Base-by-base conservation (phyloP, 2,888 invertebrate species). In the Brachypterus glaber region DNA sequence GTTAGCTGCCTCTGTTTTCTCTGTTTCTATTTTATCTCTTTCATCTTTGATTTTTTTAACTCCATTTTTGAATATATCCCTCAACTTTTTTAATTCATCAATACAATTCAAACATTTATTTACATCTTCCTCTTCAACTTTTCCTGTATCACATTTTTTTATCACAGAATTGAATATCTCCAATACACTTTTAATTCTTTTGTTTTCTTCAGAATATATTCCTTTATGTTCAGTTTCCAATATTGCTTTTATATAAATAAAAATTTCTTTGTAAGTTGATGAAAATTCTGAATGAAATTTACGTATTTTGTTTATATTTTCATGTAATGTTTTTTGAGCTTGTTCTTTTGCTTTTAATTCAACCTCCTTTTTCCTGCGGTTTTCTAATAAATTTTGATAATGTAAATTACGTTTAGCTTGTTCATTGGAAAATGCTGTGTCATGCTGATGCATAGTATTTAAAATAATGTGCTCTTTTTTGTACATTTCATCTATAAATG, bases 251-350 rank as follows among this genome's bases (percentile, higher is more conserved):
- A 74, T 54, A n/a, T 71, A 49, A 11, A 62, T 58, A 2, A 65
- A 65, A 31, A 79, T 72, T 41, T 71, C 68, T 60, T 73, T 72
- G 51, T 74, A 77, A 43, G 69, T 64, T n/a, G 56, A 53, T 35
- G 68, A 68, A 48, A 78, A 76, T 49, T 70, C 71, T 1, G 67
- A 65, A 45, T 79, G 75, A 46, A 72, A 72, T 29, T 70, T 67
- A 16, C 71, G 69, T 12, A 79, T 70, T 1, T 69, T 65, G n/a
- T 76, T 72, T 46, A 76, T 53, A 21, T 53, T 46, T 17, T 44
- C 44, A 17, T 45, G 47, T 9, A 61, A 30, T 34, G 52, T 25
- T 39, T 51, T 47, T 30, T 49, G 51, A 39, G 51, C 47, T 42
- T 48, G 53, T 47, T 59, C 55, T 52, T 62, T 69, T 36, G 68